Conservation (phyloP, 1,140 invertebrate species). For the Atta cephalotes region DNA sequence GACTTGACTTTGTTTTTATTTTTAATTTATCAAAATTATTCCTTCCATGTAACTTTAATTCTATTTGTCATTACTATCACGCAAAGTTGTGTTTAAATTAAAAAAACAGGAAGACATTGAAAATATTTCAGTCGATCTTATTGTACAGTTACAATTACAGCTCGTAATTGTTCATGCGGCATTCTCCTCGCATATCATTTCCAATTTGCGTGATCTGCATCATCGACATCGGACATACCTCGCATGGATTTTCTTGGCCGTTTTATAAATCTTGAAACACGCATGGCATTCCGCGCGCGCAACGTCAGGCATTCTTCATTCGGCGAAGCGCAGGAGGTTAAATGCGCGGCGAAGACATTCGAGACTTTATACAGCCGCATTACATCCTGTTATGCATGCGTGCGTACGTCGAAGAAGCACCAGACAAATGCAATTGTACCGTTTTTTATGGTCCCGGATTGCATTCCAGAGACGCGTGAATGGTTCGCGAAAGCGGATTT, state of each 20-base stretch:
- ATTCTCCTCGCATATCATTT: constrained; percentile 21
- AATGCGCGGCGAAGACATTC: constrained; percentile 50
- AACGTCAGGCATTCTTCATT: constrained; percentile 57
- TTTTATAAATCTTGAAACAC: constrained; percentile 53
- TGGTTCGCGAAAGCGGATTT: constrained; percentile 36
- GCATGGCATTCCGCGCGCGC: constrained; percentile 59
- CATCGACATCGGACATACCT: constrained; percentile 31
- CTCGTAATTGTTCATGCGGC: constrained; percentile 26
- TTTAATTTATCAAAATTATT: too few relatives aligned
- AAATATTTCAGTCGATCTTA: neutral
- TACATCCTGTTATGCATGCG: constrained; percentile 48
- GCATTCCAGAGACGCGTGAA: constrained; percentile 55
- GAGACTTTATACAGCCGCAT: constrained; percentile 59
- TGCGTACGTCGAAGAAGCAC: constrained; percentile 44
- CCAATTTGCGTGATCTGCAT: constrained; percentile 46
- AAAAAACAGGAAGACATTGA: neutral
- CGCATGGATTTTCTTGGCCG: constrained; percentile 16
- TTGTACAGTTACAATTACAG: neutral
- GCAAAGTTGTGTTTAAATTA: neutral
- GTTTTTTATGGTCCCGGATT: constrained; percentile 61
- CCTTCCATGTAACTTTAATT: neutral
- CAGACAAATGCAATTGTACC: constrained; percentile 70
- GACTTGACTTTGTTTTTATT: too few relatives aligned
- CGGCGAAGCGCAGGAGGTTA: constrained; percentile 44
- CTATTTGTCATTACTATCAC: neutral